These are phyloP conservation scores for Xenopus borealis DNA, from an alignment of 2,113 vertebrate species.

Conservation along the genomic window DNA sequence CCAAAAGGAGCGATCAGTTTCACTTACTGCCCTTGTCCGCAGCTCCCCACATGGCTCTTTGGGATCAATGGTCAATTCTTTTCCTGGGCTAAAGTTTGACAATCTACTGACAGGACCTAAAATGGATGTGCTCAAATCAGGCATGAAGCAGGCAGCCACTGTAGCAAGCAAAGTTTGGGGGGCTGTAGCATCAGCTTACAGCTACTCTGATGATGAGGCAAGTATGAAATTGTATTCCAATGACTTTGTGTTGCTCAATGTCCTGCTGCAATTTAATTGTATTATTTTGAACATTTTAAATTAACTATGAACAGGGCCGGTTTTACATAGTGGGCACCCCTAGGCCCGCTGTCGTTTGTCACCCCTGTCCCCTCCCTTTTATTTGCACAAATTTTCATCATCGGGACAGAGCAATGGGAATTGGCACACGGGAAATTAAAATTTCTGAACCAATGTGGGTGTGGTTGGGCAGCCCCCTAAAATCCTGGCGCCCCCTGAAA, in stretches of 20 bases:
- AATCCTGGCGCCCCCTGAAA: too few relatives aligned
- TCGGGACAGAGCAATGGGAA: too few relatives aligned
- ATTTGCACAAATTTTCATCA: too few relatives aligned
- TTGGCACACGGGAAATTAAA: too few relatives aligned
- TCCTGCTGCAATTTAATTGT: background rate
- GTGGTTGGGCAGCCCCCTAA: too few relatives aligned
- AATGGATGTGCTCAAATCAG: slow-evolving; percentile 87
- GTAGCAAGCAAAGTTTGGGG: slow-evolving; percentile 94
- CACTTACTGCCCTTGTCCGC: slow-evolving; percentile 79
- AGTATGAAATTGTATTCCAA: slow-evolving; percentile 24
- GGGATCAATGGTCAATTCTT: slow-evolving; percentile 86
- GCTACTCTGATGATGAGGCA: slow-evolving; percentile 90
- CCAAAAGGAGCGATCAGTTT: slow-evolving; percentile 70
- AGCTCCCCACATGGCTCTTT: slow-evolving; percentile 82
- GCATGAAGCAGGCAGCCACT: slow-evolving; percentile 93
- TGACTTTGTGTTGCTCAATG: background rate
- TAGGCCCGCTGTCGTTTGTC: too few relatives aligned
- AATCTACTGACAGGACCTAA: slow-evolving; percentile 87
- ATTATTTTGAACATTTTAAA: too few relatives aligned
- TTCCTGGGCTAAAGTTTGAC: slow-evolving; percentile 91
- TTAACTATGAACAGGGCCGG: too few relatives aligned
- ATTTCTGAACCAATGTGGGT: too few relatives aligned
- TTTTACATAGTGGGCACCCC: too few relatives aligned
- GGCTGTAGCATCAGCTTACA: slow-evolving; percentile 84
- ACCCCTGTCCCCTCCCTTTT: too few relatives aligned